phyloP scores from a whole-genome alignment of 2,888 invertebrate species.

The Nebria brevicollis region DNA sequence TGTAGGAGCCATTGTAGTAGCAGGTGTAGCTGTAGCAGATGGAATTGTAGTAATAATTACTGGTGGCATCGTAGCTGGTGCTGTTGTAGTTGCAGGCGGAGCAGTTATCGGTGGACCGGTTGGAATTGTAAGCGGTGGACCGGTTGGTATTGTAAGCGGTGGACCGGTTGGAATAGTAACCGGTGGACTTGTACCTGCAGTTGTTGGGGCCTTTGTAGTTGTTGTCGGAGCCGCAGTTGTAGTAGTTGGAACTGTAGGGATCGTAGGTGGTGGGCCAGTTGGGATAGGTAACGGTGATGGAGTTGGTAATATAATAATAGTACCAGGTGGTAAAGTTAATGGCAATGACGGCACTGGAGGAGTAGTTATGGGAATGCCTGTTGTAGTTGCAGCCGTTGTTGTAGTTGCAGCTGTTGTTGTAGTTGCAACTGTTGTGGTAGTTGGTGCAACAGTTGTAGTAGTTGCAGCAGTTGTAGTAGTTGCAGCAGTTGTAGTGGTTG shows the following conservation, averaged over 20 bases:
- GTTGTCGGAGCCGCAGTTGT: background rate
- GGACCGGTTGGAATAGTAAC: background rate
- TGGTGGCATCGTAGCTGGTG: constrained; percentile 13
- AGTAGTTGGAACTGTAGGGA: background rate
- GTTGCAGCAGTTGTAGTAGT: background rate
- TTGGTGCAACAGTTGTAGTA: background rate
- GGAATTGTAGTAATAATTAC: constrained; percentile 3
- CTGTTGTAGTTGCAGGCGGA: constrained; percentile 9
- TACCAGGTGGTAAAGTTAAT: constrained; percentile 9
- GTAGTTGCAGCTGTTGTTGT: background rate
- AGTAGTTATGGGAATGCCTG: background rate
- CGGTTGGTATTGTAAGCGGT: background rate
- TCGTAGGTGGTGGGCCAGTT: constrained; percentile 9
- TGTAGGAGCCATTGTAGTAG: constrained; percentile 4
- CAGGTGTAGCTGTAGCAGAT: constrained; percentile 7
- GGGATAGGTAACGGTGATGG: background rate
- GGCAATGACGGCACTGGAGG: background rate
- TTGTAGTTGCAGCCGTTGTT: background rate
- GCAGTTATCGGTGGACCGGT: background rate
- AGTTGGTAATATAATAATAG: constrained; percentile 15
- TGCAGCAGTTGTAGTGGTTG: background rate
- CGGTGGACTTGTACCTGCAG: background rate
- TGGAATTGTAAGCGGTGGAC: constrained; percentile 3
- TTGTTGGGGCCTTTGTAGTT: background rate
- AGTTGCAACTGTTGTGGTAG: constrained; percentile 6